Evolutionary conservation across 2,797 vertebrate genomes (phyloP), one percentile per base, ranked within the genome.

Genomic region (Notoglanidium macrostoma): DNA sequence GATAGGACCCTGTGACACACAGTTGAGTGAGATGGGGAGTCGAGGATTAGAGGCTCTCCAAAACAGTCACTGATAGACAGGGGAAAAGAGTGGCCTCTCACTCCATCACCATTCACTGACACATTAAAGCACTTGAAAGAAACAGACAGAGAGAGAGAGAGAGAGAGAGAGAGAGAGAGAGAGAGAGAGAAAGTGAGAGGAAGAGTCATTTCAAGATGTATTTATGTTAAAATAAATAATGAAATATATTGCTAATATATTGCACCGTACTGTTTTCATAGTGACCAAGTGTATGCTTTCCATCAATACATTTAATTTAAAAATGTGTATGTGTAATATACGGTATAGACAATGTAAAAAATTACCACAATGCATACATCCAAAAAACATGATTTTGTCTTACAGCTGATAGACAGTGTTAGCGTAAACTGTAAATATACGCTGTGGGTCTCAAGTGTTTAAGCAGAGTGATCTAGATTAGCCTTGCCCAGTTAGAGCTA

Each of bases 21-120:
- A 61, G 84, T 54, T 83, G 85, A 79, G 46, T 76, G 59, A 67
- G 65, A 57, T 26, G 63, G 26, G 54, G 74, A 63, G 40, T 51
- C 2, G 26, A 78, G 67, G 89, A 79, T 81, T 87, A 44, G 49
- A 86, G 70, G 87, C n/a, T 89, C 86, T 86, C 10, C 35, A 72
- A 82, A 81, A 86, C 72, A 61, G 51, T 8, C 35, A 74, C 32
- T 87, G 85, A 88, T n/a, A 77, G 76, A 74, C 15, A 61, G 54
- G 12, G 21, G 14, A 46, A 44, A 12, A 61, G 32, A 12, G 14
- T 2, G 26, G 35, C 21, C 57, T 63, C 35, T 46, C 35, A 63
- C 78, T 63, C 78, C 35, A 81, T 81, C 78, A 81, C 23, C 57
- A 81, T 63, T 81, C 12, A 81, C 78, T 63, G 57, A 81, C 78